phyloP scores from a whole-genome alignment of 1,140 invertebrate species.

The Tetramorium parvispinum region DNA sequence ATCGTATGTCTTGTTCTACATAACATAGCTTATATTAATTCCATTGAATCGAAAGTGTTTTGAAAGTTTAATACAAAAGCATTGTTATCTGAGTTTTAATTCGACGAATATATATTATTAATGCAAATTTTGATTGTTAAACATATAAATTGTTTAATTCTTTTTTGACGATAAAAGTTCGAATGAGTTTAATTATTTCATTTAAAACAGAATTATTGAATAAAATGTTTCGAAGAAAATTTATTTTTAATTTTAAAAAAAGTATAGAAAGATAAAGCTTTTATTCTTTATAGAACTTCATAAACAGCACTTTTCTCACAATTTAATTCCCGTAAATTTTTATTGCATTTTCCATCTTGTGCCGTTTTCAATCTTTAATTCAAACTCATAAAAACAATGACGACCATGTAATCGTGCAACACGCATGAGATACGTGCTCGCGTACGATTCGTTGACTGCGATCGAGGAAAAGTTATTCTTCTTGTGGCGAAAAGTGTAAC shows the following conservation, averaged over 20 bases:
- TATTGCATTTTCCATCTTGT: not conserved
- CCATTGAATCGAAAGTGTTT: not conserved
- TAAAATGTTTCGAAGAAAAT: not conserved
- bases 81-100: too few species aligned
- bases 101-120: too few species aligned
- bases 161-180: not conserved
- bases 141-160: not conserved
- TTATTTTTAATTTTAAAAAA: not conserved
- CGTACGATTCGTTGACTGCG: not conserved
- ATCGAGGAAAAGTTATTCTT: not conserved
- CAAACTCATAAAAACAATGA: not conserved
- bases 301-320: not conserved
- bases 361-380: not conserved
- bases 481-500: constrained; percentile 13
- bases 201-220: not conserved
- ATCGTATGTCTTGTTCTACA: not conserved
- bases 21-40: not conserved
- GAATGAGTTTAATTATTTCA: not conserved
- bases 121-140: too few species aligned
- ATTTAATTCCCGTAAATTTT: not conserved
- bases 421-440: not conserved
- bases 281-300: not conserved
- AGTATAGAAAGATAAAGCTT: not conserved
- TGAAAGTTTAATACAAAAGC: not conserved
- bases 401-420: not conserved